These are phyloP conservation scores for Achroia grisella DNA, from an alignment of 1,140 invertebrate species.

Conservation along the genomic window DNA sequence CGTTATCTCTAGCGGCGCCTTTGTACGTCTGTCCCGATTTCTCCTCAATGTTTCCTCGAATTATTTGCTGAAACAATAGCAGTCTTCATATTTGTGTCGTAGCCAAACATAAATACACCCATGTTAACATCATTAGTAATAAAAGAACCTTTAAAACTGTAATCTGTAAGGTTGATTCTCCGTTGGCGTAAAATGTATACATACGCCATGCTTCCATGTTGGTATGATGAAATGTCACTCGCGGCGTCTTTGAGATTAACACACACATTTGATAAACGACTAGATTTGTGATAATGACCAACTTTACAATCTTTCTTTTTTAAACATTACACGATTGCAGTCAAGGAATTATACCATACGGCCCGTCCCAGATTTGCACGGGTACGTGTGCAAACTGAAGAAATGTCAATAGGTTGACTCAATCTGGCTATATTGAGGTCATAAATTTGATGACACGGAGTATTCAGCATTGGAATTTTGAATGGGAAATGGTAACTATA, in stretches of 20 bases:
- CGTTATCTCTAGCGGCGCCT: constrained; percentile 36
- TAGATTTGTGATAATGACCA: constrained; percentile 56
- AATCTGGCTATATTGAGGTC: too few species aligned
- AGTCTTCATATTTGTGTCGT: constrained; percentile 47
- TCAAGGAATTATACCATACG: too few species aligned
- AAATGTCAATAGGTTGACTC: too few species aligned
- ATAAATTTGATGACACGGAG: too few species aligned
- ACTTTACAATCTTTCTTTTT: constrained; percentile 23
- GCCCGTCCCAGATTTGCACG: too few species aligned
- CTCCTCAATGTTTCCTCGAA: constrained; percentile 56
- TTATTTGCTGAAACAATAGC: constrained; percentile 70
- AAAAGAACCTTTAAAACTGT: too few species aligned
- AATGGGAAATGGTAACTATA: too few species aligned
- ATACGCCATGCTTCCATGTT: background rate
- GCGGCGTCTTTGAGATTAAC: constrained; percentile 66
- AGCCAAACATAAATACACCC: constrained; percentile 18
- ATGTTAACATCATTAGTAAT: too few species aligned
- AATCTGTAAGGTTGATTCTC: too few species aligned
- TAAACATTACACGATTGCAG: constrained; percentile 10
- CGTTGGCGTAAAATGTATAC: too few species aligned
- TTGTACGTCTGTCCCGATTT: constrained; percentile 53
- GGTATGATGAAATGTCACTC: constrained; percentile 47
- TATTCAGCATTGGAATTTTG: too few species aligned
- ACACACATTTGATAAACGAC: constrained; percentile 47
- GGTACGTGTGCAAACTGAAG: too few species aligned